Base-by-base conservation (phyloP, 2,888 invertebrate genomes). In the Dinocampus coccinellae region DNA sequence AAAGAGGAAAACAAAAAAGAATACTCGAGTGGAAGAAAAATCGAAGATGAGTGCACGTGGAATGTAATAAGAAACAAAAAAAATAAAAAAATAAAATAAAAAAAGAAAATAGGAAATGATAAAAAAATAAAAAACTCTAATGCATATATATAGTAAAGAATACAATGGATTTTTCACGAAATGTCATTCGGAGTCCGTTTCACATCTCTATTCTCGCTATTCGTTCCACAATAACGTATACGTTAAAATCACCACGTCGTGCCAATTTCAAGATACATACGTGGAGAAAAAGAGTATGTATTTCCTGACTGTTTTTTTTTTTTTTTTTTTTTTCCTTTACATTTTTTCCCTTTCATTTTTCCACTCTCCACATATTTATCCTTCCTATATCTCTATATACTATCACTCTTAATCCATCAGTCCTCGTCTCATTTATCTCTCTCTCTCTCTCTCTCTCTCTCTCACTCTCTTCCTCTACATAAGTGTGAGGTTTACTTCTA, bases 261-360 rank as follows among this genome's bases (percentile, higher is more conserved):
- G 47, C 47, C 47, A 63, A 63, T 63, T 63, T 26, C 47, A 34
- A n/a, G 33, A 20, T 20, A 60, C 60, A 33, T 34, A 34, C 24
- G 33, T 62, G 10, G 13, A 47, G 29, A 47, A 63, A 63, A 52
- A 52, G 39, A 26, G 61, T 16, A 52, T 47, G 52, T 53, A 63
- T 47, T 58, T 58, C 57, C 62, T n/a, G 47, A 7, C 16, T 47
- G 16, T n/a, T n/a, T 53, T 53, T 70, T 70, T 64, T 26, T 61
- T 33, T 34, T 57, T 22, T 53, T 26, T 61, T 52, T 24, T 39
- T 29, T 26, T 42, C 29, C 9, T n/a, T n/a, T 33, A n/a, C 36
- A 24, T 60, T 4, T 61, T 64, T 57, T 20, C 29, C 24, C 34
- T 11, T 36, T 1, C 11, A 34, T 29, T 29, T 7, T 29, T 29